Conservation (phyloP, 1,140 invertebrate species). For the Drosophila ohnishii region DNA sequence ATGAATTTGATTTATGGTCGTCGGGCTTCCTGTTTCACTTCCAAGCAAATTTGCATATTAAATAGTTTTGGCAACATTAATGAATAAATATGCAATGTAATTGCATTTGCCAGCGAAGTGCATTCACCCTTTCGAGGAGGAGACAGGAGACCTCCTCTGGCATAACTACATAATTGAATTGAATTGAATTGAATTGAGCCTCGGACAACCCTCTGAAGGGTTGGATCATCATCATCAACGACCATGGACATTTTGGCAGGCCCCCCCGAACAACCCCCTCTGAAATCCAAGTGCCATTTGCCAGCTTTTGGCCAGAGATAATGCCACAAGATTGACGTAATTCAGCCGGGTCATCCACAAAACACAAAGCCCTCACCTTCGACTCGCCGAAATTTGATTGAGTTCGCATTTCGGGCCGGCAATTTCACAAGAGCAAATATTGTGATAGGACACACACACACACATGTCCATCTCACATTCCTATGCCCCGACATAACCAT, state of each 20-base stretch:
- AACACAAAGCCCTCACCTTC: slow-evolving; percentile 29
- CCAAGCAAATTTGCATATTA: slow-evolving; percentile 41
- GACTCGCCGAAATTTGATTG: slow-evolving; percentile 41
- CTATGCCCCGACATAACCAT: slow-evolving; percentile 19
- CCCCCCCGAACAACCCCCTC: background rate
- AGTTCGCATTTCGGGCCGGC: slow-evolving; percentile 32
- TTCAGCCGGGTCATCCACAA: slow-evolving; percentile 42
- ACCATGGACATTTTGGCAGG: slow-evolving; percentile 6
- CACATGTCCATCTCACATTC: background rate
- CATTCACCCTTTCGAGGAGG: background rate
- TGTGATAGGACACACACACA: slow-evolving; percentile 40
- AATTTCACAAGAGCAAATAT: slow-evolving; percentile 42
- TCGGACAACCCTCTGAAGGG: slow-evolving; percentile 19
- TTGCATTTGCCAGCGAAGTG: slow-evolving; percentile 26
- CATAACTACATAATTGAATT: slow-evolving; percentile 43
- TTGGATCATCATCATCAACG: slow-evolving; percentile 28
- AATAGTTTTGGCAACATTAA: slow-evolving; percentile 40
- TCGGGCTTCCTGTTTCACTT: slow-evolving; percentile 36
- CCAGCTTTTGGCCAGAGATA: slow-evolving; percentile 27
- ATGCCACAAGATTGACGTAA: slow-evolving; percentile 50
- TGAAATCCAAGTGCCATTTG: background rate
- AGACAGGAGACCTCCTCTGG: slow-evolving; percentile 1
- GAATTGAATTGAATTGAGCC: slow-evolving; percentile 41
- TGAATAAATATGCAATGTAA: slow-evolving; percentile 51
- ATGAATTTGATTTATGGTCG: slow-evolving; percentile 67